Base-by-base conservation (phyloP, 2,888 invertebrate genomes). In the Sylvicola fuscatus region DNA sequence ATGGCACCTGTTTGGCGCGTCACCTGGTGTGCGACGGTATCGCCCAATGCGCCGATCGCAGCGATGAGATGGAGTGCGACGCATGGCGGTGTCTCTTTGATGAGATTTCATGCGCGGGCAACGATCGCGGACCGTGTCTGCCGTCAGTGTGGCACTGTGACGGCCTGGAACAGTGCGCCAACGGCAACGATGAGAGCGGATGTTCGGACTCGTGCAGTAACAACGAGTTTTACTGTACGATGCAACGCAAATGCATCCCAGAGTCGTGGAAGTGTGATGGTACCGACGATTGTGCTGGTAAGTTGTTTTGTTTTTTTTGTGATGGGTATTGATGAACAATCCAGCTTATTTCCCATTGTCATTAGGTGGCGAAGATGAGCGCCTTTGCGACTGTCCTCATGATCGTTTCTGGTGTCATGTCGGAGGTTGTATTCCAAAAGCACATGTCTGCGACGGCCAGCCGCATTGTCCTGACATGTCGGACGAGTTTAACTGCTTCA, bases 11-110 rank as follows among this genome's bases (percentile, higher is more conserved):
- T 42, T 54, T 72, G 21, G 66, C 64, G 43, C 52, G 69, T 34
- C 60, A 68, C 44, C 52, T 68, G 10, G 70, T 71, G 1, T 73
- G 72, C 46, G 70, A 73, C 49, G 68, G 67, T 13, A 68, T 70
- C 37, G 49, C 59, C 4, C 68, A 72, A 43, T 73, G 72, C 45
- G 60, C 62, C 33, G 71, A 72, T 46, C 66, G 66, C 26, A 66
- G 62, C 41, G 72, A 73, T 47, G 73, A 73, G 53, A 45, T 49
- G 7, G 53, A 61, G 38, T 71, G 71, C 47, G 57, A 51, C 14
- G 43, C 48, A 3, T 65, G 65, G 70, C 50, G 56, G 34, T 71
- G 70, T 43, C 52, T 54, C 16, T 60, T 59, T 39, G 66, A 68
- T 43, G 71, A 72, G 46, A 63, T 67, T 42, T 59, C 61, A 12